phyloP scores from a whole-genome alignment of 2,888 invertebrate genomes.

The Tetropium fuscum region DNA sequence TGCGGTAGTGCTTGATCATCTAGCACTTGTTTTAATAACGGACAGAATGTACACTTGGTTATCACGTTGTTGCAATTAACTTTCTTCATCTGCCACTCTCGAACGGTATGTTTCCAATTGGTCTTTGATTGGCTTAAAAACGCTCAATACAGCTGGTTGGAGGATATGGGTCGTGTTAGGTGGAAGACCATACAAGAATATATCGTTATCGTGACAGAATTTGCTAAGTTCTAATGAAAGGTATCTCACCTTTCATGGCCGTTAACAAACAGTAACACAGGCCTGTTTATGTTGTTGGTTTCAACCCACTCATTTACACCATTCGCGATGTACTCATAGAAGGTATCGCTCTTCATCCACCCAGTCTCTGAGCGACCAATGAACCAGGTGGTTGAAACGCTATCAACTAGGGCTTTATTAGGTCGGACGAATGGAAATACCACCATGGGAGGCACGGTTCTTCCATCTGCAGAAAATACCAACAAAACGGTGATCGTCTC shows the following conservation, averaged over 20 bases:
- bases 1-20: neutral
- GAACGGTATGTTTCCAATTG: neutral
- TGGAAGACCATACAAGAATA: neutral
- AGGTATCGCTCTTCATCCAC: slow-evolving; percentile 24
- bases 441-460: slow-evolving; percentile 45
- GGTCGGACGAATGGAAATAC: slow-evolving; percentile 41
- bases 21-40: slow-evolving; percentile 1
- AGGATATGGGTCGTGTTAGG: neutral
- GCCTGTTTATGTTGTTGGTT: neutral
- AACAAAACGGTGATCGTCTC: slow-evolving; percentile 35
- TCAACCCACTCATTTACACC: neutral
- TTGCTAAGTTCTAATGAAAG: neutral
- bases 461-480: slow-evolving; percentile 45
- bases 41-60: slow-evolving; percentile 19
- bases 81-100: slow-evolving; percentile 9
- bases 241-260: neutral
- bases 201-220: neutral
- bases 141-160: neutral
- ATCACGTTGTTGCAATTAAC: slow-evolving; percentile 2
- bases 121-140: neutral
- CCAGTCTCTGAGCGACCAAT: slow-evolving; percentile 15
- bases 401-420: slow-evolving; percentile 5
- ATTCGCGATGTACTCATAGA: slow-evolving; percentile 29
- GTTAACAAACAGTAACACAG: slow-evolving; percentile 10
- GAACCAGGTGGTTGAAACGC: neutral